These are phyloP conservation scores for Morone chrysops DNA, from an alignment of 2,113 vertebrate genomes.

Conservation along the genomic window DNA sequence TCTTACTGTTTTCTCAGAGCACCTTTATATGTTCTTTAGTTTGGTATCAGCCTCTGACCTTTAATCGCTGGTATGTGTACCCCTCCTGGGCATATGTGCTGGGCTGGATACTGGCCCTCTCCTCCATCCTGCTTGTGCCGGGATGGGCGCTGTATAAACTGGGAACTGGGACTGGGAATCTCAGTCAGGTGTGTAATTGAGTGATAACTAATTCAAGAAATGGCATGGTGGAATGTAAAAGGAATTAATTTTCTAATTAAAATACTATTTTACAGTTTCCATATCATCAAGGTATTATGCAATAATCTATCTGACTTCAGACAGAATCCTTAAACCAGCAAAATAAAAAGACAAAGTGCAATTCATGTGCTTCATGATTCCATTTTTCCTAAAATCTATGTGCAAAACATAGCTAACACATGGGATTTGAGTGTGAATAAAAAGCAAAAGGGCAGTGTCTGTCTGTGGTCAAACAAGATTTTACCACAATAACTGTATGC, in stretches of 20 bases:
- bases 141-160: slow-evolving; percentile 71
- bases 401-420: neutral
- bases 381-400: neutral
- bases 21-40: slow-evolving; percentile 78
- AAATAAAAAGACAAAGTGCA: neutral
- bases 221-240: neutral
- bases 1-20: slow-evolving; percentile 50
- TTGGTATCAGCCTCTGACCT: slow-evolving; percentile 78
- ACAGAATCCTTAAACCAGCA: neutral
- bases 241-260: neutral
- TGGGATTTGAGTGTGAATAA: neutral
- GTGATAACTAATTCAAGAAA: neutral
- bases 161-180: slow-evolving; percentile 56
- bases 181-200: slow-evolving; percentile 55
- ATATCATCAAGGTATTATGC: neutral
- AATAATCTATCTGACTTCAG: neutral
- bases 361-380: neutral
- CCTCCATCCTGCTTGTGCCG: slow-evolving; percentile 77
- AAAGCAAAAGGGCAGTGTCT: neutral
- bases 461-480: neutral
- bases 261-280: neutral
- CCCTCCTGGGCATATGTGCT: slow-evolving; percentile 75
- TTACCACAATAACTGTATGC: neutral
- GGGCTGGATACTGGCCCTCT: slow-evolving; percentile 77
- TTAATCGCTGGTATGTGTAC: slow-evolving; percentile 81